Evolutionary conservation across 1,140 invertebrate species (phyloP).

Genomic region (Conus ventricosus): DNA sequence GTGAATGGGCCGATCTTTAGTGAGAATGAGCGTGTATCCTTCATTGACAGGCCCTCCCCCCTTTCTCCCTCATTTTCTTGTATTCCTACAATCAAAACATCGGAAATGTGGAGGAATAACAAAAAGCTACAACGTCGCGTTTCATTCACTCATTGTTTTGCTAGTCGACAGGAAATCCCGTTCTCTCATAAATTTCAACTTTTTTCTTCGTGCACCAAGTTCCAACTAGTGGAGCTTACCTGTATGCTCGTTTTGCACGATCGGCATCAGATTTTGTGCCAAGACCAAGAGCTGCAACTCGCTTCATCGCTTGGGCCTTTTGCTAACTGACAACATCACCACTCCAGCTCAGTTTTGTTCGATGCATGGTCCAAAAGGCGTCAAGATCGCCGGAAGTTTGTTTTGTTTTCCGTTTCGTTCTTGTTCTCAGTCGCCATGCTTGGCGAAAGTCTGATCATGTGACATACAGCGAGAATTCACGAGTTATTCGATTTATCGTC

Average conservation of each 20-base stretch:
- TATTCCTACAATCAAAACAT: too few species aligned
- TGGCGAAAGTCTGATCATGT: conserved; percentile 19
- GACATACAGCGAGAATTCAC: conserved; percentile 22
- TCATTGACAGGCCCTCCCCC: too few species aligned
- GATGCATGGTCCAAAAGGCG: neutral
- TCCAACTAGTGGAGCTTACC: conserved; percentile 18
- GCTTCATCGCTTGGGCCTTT: conserved; percentile 46
- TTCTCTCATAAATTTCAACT: too few species aligned
- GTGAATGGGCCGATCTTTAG: too few species aligned
- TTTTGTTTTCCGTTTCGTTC: conserved; percentile 34
- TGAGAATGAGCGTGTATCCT: too few species aligned
- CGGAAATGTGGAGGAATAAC: too few species aligned
- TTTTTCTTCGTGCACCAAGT: too few species aligned
- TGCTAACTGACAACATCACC: conserved; percentile 35
- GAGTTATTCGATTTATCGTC: conserved; percentile 4
- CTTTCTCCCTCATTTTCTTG: too few species aligned
- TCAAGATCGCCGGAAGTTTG: conserved; percentile 30
- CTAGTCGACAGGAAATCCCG: too few species aligned
- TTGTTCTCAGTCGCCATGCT: conserved; percentile 28
- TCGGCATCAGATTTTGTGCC: conserved; percentile 46
- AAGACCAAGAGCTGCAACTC: conserved; percentile 43
- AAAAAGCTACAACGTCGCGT: too few species aligned
- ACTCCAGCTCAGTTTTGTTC: conserved; percentile 18
- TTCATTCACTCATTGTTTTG: too few species aligned
- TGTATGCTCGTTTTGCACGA: conserved; percentile 46